Base-by-base conservation (phyloP, 2,888 invertebrate genomes). In the Ramazzottius varieornatus region DNA sequence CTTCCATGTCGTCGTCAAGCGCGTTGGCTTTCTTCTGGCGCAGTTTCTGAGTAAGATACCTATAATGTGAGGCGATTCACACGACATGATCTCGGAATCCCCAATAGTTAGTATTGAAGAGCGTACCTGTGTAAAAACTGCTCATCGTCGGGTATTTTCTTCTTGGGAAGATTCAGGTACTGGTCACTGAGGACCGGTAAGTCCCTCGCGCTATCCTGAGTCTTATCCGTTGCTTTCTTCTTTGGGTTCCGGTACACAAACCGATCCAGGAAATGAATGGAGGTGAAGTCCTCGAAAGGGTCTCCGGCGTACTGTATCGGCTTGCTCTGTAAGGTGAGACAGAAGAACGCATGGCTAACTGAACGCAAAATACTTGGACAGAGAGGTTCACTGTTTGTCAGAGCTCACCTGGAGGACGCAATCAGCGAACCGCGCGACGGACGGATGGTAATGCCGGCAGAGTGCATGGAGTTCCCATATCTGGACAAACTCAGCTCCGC, bases 171-270 rank as follows among this genome's bases (percentile, higher is more conserved):
- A 68, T 82, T 82, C 20, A 86, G 71, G 73, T 86, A 88, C 0
- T 81, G 77, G 0, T 82, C 76, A 0, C 86, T 86, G 69, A 83
- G 85, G 0, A 91, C 85, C 0, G 86, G 80, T 40, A 86, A 74
- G 65, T 83, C 81, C 70, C 83, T 83, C 0, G 82, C 73, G 67
- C 88, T 89, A 73, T 79, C 81, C 0, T 87, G 83, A 20, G 76
- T 74, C 74, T 88, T 86, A 13, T 54, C 54, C 29, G 20, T 16
- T 4, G 65, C 32, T 32, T 69, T 66, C 67, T 75, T 76, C 71
- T 82, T 82, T 2, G 81, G 80, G 79, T 98, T 98, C 74, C 91
- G 88, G 75, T 89, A 94, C 13, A 89, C 89, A 75, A 94, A 96
- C 63, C 94, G 81, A 72, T 98, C 94, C 63, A 98, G 79, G 76